Conservation (phyloP, 2,797 vertebrate species). For the Syndactyla subalaris region DNA sequence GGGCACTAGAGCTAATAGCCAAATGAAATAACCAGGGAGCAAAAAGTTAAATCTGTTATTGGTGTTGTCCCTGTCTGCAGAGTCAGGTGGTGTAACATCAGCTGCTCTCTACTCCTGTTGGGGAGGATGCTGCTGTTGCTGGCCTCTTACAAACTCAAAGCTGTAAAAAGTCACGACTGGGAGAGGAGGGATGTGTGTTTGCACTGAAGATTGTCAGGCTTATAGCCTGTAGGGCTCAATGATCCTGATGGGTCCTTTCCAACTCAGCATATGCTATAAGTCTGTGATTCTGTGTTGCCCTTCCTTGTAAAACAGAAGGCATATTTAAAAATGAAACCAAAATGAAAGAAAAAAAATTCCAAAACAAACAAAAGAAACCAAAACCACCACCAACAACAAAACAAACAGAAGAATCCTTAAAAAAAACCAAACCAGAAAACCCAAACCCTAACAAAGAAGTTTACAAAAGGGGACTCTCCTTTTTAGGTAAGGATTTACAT, state of each 20-base stretch:
- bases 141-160: not conserved
- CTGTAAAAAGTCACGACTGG: not conserved
- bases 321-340: not conserved
- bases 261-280: not conserved
- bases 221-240: not conserved
- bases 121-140: not conserved
- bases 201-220: not conserved
- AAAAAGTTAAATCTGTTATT: not conserved
- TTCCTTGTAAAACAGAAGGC: not conserved
- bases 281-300: not conserved
- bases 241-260: not conserved
- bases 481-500: not conserved
- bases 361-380: not conserved
- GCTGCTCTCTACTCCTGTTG: fast-evolving
- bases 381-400: not conserved
- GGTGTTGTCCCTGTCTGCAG: not conserved
- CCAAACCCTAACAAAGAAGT: not conserved
- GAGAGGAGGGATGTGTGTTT: not conserved
- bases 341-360: not conserved
- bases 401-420: not conserved
- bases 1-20: not conserved
- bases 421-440: not conserved
- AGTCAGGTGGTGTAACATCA: not conserved
- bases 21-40: not conserved
- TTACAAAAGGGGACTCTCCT: not conserved